phyloP scores from a whole-genome alignment of 2,113 vertebrate species.

The Indicator indicator region DNA sequence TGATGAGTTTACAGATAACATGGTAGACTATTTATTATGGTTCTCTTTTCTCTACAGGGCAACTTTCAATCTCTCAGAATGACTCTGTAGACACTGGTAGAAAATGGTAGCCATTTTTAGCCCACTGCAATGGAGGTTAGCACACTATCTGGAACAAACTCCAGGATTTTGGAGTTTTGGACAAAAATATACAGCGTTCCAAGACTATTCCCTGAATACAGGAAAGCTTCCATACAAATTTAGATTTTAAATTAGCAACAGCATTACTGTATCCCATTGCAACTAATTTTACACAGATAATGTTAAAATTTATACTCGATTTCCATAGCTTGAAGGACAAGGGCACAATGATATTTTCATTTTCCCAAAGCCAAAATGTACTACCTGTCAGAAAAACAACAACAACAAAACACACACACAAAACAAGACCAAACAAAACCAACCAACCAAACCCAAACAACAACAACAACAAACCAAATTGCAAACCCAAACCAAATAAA shows the following conservation, averaged over 20 bases:
- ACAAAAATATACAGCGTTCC: background rate
- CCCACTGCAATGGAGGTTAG: background rate
- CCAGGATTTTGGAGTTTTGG: background rate
- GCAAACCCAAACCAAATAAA: background rate
- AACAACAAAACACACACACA: too few species aligned
- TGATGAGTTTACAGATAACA: constrained; percentile 17
- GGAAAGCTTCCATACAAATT: background rate
- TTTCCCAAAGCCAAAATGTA: background rate
- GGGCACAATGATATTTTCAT: background rate
- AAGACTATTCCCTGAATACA: background rate
- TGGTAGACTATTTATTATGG: background rate
- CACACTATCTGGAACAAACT: rapidly evolving
- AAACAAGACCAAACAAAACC: too few species aligned
- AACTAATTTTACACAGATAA: background rate
- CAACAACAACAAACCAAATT: too few species aligned
- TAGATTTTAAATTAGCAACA: background rate
- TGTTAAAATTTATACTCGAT: background rate
- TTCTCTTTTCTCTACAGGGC: background rate
- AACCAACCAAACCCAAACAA: background rate
- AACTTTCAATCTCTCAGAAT: background rate
- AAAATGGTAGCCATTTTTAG: background rate
- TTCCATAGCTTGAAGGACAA: background rate
- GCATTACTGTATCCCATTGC: background rate
- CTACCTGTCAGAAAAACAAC: background rate
- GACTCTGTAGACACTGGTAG: background rate